Percentiles rank a stretch among this genome's conserved stretches.
phyloP scores from a whole-genome alignment of 2,888 invertebrate genomes.

The Seladonia tumulorum region DNA sequence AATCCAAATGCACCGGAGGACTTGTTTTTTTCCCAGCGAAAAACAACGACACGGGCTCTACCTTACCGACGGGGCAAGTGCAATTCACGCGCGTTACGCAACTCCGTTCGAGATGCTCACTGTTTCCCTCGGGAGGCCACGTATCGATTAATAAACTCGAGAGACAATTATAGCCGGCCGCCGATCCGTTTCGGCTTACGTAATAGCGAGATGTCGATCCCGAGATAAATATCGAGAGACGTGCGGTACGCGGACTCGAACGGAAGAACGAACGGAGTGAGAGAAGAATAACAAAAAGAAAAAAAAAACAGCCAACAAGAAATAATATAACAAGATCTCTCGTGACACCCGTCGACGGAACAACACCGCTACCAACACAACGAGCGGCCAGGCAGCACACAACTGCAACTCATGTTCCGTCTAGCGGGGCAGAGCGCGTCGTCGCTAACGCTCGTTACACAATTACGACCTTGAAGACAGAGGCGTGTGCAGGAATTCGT shows the following conservation, averaged over 20 bases:
- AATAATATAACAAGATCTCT: neutral
- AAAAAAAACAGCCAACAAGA: neutral
- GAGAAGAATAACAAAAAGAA: neutral
- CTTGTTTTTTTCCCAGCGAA: neutral
- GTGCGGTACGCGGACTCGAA: neutral
- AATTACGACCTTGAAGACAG: conserved; percentile 65
- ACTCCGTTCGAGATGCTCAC: conserved; percentile 12
- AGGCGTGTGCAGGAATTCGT: conserved; percentile 53
- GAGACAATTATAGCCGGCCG: conserved; percentile 27
- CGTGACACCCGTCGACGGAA: neutral
- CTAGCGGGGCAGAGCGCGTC: conserved; percentile 1
- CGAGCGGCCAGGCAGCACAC: neutral
- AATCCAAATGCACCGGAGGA: neutral
- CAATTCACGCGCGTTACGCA: conserved; percentile 51
- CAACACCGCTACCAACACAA: neutral
- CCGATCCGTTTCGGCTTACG: conserved; percentile 25
- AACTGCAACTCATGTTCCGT: conserved; percentile 52
- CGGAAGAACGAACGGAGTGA: neutral
- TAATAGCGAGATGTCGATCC: conserved; percentile 22
- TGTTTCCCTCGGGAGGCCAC: conserved; percentile 13
- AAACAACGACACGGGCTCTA: conserved; percentile 8
- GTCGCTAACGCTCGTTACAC: conserved; percentile 53
- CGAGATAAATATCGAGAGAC: conserved; percentile 12
- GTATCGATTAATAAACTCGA: conserved; percentile 49
- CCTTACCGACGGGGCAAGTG: conserved; percentile 26